Evolutionary conservation across 2,113 vertebrate species (phyloP).

Genomic region (Coregonus clupeaformis): DNA sequence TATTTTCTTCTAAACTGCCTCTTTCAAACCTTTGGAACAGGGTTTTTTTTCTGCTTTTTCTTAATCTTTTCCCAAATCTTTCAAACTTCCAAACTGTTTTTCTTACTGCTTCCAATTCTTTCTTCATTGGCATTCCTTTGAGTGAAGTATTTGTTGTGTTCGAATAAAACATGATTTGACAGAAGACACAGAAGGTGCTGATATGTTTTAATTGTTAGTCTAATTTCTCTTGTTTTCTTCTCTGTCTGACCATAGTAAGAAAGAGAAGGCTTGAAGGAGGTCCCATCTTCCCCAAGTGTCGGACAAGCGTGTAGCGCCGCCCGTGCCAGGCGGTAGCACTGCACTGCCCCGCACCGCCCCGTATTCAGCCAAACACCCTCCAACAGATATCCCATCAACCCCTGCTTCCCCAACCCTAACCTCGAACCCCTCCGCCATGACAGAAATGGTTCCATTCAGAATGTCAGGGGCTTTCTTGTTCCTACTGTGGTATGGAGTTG

Average conservation of each 20-base stretch:
- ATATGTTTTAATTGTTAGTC: neutral
- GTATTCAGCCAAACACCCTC: conserved; percentile 25
- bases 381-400: neutral
- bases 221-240: neutral
- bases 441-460: conserved; percentile 8
- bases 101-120: neutral
- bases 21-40: too few relatives aligned
- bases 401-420: neutral
- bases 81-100: neutral
- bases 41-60: conserved; percentile 8
- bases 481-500: conserved; percentile 13
- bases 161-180: neutral
- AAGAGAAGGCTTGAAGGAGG: conserved; percentile 93
- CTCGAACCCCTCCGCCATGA: neutral
- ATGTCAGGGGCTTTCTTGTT: conserved; percentile 23
- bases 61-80: conserved; percentile 7
- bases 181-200: neutral
- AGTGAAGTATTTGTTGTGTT: neutral
- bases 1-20: neutral
- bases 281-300: conserved; percentile 95
- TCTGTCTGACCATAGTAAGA: conserved; percentile 78
- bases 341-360: conserved; percentile 38
- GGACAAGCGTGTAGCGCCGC: conserved; percentile 84
- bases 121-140: neutral
- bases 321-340: conserved; percentile 14